These are phyloP conservation scores for Ginglymostoma cirratum DNA, from an alignment of 2,113 vertebrate species.

Conservation along the genomic window DNA sequence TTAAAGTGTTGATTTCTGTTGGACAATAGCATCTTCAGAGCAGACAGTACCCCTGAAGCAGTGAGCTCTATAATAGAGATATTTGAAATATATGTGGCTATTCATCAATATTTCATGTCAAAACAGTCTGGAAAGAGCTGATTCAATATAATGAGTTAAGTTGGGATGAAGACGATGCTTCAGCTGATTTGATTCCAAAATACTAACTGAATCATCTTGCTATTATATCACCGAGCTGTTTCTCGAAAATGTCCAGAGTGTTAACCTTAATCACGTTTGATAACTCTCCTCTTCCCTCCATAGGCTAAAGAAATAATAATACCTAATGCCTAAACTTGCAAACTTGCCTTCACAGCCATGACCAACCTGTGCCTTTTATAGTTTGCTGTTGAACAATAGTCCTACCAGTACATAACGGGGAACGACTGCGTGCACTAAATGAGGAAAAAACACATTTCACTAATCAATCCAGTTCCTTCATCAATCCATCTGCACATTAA, in stretches of 20 bases:
- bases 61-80: background rate
- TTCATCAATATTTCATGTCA: constrained; percentile 33
- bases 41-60: constrained; percentile 10
- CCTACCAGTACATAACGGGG: background rate
- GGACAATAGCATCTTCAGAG: background rate
- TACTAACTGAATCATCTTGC: background rate
- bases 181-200: constrained; percentile 20
- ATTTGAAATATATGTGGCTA: constrained; percentile 21
- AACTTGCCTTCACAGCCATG: background rate
- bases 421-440: background rate
- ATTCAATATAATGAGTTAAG: background rate
- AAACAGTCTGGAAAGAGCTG: background rate
- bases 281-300: background rate
- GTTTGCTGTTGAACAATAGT: background rate
- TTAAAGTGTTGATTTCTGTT: constrained; percentile 14
- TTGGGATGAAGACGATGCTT: background rate
- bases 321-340: background rate
- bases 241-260: background rate
- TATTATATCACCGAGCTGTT: background rate
- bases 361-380: background rate
- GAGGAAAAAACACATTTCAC: background rate
- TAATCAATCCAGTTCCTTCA: background rate
- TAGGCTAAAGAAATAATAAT: background rate
- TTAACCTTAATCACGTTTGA: background rate
- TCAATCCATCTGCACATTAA: background rate